Base-by-base conservation (phyloP, 2,113 vertebrate genomes). In the Cyrtonyx montezumae region DNA sequence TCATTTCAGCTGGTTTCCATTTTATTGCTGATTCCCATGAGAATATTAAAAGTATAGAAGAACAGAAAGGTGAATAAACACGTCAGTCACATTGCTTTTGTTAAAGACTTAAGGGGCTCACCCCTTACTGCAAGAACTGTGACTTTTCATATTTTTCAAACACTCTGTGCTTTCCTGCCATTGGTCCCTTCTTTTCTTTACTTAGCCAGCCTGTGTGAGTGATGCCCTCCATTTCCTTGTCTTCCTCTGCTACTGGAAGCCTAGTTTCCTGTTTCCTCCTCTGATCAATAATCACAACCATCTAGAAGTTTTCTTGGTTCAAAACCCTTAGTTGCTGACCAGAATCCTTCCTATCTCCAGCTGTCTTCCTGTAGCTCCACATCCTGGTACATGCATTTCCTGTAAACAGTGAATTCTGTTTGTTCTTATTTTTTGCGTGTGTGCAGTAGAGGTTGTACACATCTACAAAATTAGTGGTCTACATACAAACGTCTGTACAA, bases 1-100 rank as follows among this genome's bases (percentile, higher is more conserved):
- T 95, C 66, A 81, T 93, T 96, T 93, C 34, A 90, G 9, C 69
- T 85, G 69, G 69, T 84, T 96, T 94, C 73, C 73, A 45, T 88
- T 90, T 65, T 90, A 43, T 14, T 93, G 85, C 63, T 90, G 87
- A 67, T 87, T 79, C 11, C 32, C 67, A 55, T 67, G 66, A 88
- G 73, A 84, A 84, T 78, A 46, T 25, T 84, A 79, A 90, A 93
- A 81, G 85, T 71, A 81, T 3, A 63, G 77, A 75, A 83, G 79
- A 43, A 2, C 15, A 46, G 7, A 21, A 75, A 55, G 40, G 49
- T 75, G 69, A 81, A 91, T 56, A 96, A 93, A 84, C 43, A 94
- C 37, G 87, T 85, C 73, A 63, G 37, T 75, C 76, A 78, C 22
- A 48, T 43, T 68, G 28, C 11, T 78, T 90, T 75, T 12, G 40